Percentiles rank a stretch among this genome's conserved stretches.
phyloP scores from a whole-genome alignment of 2,888 invertebrate species.

The Stenolophus ochropezus region DNA sequence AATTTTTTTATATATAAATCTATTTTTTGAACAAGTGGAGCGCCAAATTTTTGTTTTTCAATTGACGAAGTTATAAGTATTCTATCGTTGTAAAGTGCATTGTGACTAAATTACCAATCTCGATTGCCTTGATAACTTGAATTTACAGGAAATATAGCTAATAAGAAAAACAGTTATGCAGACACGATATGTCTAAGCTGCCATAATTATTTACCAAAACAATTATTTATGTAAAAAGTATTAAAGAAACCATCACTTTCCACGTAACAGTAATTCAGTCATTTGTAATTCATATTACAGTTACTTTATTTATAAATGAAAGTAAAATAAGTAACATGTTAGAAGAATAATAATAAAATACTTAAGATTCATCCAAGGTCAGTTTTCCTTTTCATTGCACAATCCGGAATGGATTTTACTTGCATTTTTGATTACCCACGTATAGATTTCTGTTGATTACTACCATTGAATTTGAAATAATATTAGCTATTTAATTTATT shows the following conservation, averaged over 20 bases:
- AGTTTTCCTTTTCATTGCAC: conserved; percentile 23
- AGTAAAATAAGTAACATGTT: conserved; percentile 18
- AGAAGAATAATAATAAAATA: conserved; percentile 4
- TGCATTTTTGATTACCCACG: background rate
- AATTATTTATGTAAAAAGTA: background rate
- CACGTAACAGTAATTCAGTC: background rate
- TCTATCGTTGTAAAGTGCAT: conserved; percentile 11
- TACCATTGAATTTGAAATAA: background rate
- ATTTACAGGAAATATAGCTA: conserved; percentile 50
- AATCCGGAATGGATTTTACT: background rate
- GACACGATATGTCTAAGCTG: conserved; percentile 11
- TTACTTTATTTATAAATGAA: conserved; percentile 19
- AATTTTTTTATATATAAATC: too few species aligned
- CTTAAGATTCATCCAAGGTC: conserved; percentile 30
- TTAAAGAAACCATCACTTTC: background rate
- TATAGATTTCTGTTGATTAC: background rate
- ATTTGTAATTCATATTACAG: conserved; percentile 1
- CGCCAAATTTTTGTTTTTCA: too few species aligned
- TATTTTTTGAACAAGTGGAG: too few species aligned
- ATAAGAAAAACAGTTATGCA: conserved; percentile 31
- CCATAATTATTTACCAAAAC: background rate
- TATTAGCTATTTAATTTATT: background rate
- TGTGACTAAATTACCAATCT: conserved; percentile 52
- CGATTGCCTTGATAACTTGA: conserved; percentile 54
- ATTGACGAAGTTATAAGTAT: background rate